phyloP scores from a whole-genome alignment of 2,888 invertebrate genomes.

The Gonocerus acuteangulatus region DNA sequence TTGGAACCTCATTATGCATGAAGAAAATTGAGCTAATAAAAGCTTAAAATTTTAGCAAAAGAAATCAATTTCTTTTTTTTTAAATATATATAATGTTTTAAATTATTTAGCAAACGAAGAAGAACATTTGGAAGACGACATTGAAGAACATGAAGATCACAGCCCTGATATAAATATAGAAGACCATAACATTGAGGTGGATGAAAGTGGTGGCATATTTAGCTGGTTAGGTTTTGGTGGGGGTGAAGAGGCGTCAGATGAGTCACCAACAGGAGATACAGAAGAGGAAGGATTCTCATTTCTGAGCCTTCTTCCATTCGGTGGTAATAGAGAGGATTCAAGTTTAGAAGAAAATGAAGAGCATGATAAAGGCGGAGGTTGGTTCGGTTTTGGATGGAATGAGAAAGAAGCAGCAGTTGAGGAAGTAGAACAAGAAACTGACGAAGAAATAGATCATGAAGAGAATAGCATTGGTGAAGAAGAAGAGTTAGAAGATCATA shows the following conservation, averaged over 20 bases:
- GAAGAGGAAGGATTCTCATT: background rate
- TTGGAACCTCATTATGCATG: too few relatives aligned
- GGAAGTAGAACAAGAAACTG: constrained; percentile 42
- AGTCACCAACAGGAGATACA: background rate
- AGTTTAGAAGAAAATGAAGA: background rate
- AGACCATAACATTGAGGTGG: constrained; percentile 40
- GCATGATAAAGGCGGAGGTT: constrained; percentile 13
- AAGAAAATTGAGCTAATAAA: too few relatives aligned
- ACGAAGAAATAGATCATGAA: constrained; percentile 29
- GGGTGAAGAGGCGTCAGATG: constrained; percentile 12
- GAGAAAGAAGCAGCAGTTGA: constrained; percentile 40
- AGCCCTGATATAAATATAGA: constrained; percentile 42
- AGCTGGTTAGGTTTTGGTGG: constrained; percentile 27
- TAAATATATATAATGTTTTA: background rate
- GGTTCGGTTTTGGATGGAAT: constrained; percentile 15
- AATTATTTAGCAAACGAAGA: constrained; percentile 34
- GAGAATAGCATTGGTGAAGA: constrained; percentile 40
- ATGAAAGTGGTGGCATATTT: background rate
- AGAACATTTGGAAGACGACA: constrained; percentile 37
- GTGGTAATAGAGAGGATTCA: background rate
- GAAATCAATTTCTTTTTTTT: too few relatives aligned
- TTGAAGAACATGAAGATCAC: constrained; percentile 41
- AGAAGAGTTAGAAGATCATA: constrained; percentile 40
- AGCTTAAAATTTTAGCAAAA: too few relatives aligned
- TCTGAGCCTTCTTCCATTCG: background rate